Evolutionary conservation across 2,113 vertebrate genomes (phyloP).

Genomic region (Ochotona curzoniae): DNA sequence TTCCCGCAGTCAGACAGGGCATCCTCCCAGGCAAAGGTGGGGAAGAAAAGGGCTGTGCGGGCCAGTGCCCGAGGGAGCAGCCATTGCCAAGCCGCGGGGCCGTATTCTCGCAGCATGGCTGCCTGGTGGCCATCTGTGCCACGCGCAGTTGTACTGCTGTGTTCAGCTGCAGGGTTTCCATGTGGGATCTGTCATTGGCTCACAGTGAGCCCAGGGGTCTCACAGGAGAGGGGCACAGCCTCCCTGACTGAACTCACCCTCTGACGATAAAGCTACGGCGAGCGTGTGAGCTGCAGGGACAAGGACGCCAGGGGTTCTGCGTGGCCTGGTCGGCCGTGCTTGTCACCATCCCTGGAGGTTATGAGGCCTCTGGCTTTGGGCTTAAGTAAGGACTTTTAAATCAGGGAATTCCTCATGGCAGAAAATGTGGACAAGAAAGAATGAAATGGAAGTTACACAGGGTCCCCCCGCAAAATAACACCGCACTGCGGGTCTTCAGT

Average conservation of each 20-base stretch:
- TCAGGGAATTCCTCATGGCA: neutral
- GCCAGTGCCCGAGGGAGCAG: too few relatives aligned
- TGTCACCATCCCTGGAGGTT: too few relatives aligned
- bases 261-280: too few relatives aligned
- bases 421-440: neutral
- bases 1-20: neutral
- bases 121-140: too few relatives aligned
- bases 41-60: too few relatives aligned
- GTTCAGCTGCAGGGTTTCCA: too few relatives aligned
- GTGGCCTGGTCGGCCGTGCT: neutral
- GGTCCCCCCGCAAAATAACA: neutral
- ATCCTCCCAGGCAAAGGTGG: neutral
- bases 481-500: neutral
- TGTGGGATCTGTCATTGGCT: too few relatives aligned
- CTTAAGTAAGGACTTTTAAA: neutral
- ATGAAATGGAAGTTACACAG: neutral
- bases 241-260: neutral
- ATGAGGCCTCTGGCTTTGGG: neutral
- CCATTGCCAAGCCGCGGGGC: too few relatives aligned
- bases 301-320: neutral
- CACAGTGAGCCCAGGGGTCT: too few relatives aligned
- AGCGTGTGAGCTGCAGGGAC: neutral
- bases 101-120: too few relatives aligned
- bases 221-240: neutral
- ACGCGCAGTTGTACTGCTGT: too few relatives aligned